phyloP scores from a whole-genome alignment of 1,140 invertebrate genomes.

The Panulirus ornatus region DNA sequence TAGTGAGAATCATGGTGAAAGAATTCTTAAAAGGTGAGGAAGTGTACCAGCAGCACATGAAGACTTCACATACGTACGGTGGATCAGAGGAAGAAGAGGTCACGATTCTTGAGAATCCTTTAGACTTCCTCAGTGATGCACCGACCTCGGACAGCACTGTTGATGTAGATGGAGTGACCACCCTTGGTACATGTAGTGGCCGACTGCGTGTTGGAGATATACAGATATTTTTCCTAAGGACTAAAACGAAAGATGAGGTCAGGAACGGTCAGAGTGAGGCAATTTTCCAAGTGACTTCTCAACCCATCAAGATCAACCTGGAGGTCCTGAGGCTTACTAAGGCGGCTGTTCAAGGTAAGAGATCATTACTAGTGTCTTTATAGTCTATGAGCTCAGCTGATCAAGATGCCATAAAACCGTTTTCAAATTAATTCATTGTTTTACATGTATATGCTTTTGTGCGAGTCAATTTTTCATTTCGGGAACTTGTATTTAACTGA shows the following conservation, averaged over 20 bases:
- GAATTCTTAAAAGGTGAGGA: conserved; percentile 45
- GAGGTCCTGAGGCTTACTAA: conserved; percentile 20
- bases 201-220: conserved; percentile 38
- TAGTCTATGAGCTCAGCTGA: no score
- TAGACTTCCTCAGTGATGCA: not conserved
- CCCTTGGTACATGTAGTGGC: conserved; percentile 42
- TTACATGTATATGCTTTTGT: no score
- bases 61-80: no score
- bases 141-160: not conserved
- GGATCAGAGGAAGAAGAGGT: conserved; percentile 2
- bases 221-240: conserved; percentile 50
- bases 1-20: conserved; percentile 27
- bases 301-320: conserved; percentile 55
- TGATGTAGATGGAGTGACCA: conserved; percentile 33
- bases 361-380: no score
- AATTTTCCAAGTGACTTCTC: conserved; percentile 47
- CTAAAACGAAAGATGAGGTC: conserved; percentile 20
- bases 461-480: no score
- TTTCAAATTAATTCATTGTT: no score
- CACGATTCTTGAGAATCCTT: conserved; percentile 32
- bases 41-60: conserved; percentile 1
- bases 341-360: conserved; percentile 55
- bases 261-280: conserved; percentile 24
- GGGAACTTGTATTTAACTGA: no score
- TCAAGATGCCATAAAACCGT: no score